Evolutionary conservation across 1,140 invertebrate species (phyloP).

Genomic region (Atta cephalotes): DNA sequence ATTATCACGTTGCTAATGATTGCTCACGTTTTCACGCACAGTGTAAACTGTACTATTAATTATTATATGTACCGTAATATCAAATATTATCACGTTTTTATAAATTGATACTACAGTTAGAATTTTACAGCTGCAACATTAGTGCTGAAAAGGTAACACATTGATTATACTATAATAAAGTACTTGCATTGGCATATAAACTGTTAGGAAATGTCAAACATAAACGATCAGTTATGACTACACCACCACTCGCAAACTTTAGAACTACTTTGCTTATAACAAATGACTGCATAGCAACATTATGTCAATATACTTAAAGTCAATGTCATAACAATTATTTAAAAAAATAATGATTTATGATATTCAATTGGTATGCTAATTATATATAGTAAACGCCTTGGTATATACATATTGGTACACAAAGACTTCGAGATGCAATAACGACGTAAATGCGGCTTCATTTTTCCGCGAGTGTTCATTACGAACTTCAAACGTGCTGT

Average conservation of each 20-base stretch:
- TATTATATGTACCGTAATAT: neutral
- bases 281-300: neutral
- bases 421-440: slow-evolving; percentile 28
- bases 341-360: neutral
- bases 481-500: slow-evolving; percentile 44
- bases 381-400: neutral
- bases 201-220: neutral
- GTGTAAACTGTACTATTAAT: slow-evolving; percentile 36
- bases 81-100: neutral
- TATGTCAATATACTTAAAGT: neutral
- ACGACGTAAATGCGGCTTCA: slow-evolving; percentile 33
- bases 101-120: neutral
- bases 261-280: neutral
- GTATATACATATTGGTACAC: neutral
- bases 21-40: slow-evolving; percentile 42
- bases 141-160: neutral
- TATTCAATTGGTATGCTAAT: neutral
- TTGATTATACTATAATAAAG: slow-evolving; percentile 1
- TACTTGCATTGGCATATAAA: neutral
- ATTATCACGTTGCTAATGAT: slow-evolving; percentile 63
- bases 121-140: neutral
- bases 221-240: neutral
- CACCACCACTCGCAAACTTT: neutral
- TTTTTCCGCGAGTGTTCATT: slow-evolving; percentile 52
- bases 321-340: slow-evolving; percentile 15